A percentile compares a stretch with the other conserved stretches of the same genome.
Evolutionary conservation across 2,888 invertebrate species (phyloP).

Genomic region (Drosophila differens): DNA sequence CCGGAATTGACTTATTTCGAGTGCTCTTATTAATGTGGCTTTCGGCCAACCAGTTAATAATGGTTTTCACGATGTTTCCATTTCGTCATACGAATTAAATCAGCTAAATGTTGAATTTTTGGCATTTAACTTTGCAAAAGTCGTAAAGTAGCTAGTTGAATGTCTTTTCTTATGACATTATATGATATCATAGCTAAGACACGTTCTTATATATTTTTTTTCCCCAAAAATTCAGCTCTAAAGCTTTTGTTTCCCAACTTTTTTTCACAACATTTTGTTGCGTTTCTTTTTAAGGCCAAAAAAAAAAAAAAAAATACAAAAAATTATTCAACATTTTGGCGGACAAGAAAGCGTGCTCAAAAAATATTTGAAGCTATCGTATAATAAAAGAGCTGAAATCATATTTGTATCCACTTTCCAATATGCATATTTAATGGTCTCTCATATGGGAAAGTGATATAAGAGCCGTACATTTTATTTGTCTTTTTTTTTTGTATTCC

Average conservation of each 20-base stretch:
- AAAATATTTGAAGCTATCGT: constrained; percentile 18
- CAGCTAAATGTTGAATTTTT: background rate
- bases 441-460: constrained; percentile 52
- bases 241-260: background rate
- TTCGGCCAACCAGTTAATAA: background rate
- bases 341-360: constrained; percentile 1
- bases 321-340: constrained; percentile 37
- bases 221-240: background rate
- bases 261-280: background rate
- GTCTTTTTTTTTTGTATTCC: background rate
- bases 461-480: constrained; percentile 39
- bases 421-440: constrained; percentile 41
- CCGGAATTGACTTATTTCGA: constrained; percentile 37
- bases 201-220: background rate
- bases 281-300: constrained; percentile 16
- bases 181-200: background rate
- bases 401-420: constrained; percentile 58
- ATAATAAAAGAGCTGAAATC: constrained; percentile 20
- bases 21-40: background rate
- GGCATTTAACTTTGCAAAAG: constrained; percentile 9
- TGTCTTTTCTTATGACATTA: background rate
- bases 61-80: constrained; percentile 2
- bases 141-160: constrained; percentile 1
- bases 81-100: background rate
- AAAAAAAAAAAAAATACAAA: background rate